Evolutionary conservation across 2,888 invertebrate genomes (phyloP), one percentile per base, ranked within the genome.

Genomic region (Drosophila birchii): DNA sequence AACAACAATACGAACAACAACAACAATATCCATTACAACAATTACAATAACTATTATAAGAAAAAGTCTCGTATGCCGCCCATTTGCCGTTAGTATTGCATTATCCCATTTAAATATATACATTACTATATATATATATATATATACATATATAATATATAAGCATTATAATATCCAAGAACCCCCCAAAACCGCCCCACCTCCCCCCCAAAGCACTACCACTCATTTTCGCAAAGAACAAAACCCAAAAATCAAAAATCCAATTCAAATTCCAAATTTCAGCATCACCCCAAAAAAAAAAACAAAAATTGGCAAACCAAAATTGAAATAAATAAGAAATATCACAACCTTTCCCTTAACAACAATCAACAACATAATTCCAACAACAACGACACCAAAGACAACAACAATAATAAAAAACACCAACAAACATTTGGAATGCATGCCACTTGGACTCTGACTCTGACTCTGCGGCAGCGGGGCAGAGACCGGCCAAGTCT

Each of bases 41-140:
- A 92, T 81, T 91, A 91, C 75, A 92, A 92, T 88, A 91, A 91
- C 80, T 92, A 91, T 86, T 92, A 91, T 91, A 90, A 91, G 80
- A 92, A 92, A 91, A 92, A 92, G 84, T 90, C 92, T 86, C 92
- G 92, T 90, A 89, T 92, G 90, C 90, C 91, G 88, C 90, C 92
- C 88, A 91, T 91, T 91, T 92, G 92, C 92, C 91, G 92, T 92
- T 92, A 92, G 92, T 92, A 92, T 92, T 79, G 79, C 60, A 74
- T 71, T 59, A 20, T 53, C 20, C 51, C 51, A 53, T 51, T 51
- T 71, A 51, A 34, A 20, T 51, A 49, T 49, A 49, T 32, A 39
- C 4, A 39, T n/a, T 32, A 47, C 7, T 51, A 51, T 34, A 70
- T 81, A 47, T 75, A 73, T 76, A 68, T 68, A 68, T 81, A 54